Conservation (phyloP, 1,140 invertebrate species). For the Gryllus bimaculatus region DNA sequence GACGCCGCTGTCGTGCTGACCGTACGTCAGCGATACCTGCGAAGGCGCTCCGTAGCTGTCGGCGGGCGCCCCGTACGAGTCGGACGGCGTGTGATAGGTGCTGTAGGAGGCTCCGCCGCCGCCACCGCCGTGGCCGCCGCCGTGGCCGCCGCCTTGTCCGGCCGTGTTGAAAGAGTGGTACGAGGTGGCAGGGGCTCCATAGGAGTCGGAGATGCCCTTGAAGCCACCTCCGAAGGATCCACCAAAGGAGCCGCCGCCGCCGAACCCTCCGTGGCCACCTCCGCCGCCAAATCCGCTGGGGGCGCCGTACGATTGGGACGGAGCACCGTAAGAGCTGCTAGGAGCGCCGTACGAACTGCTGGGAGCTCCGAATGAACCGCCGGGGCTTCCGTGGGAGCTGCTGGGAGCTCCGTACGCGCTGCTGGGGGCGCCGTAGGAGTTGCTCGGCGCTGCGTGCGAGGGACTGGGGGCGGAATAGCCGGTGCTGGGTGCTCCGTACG, state of each 20-base stretch:
- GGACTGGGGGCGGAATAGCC: neutral
- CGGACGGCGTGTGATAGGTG: constrained; percentile 19
- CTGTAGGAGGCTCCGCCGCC: neutral
- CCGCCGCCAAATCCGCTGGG: neutral
- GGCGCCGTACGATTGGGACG: neutral
- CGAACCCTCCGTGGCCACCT: neutral
- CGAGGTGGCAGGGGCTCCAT: constrained; percentile 20
- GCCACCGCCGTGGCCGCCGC: too few species aligned
- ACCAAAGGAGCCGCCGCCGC: too few species aligned
- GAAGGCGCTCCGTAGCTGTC: constrained; percentile 7
- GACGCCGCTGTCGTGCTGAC: neutral
- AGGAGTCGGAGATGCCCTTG: constrained; percentile 20
- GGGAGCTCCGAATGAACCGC: constrained; percentile 24
- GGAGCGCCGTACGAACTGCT: constrained; percentile 14
- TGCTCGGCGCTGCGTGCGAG: neutral
- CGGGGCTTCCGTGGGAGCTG: constrained; percentile 22
- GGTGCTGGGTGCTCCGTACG: neutral
- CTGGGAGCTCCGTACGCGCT: neutral
- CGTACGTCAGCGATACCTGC: neutral
- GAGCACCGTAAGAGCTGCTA: constrained; percentile 17
- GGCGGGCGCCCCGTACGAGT: constrained; percentile 15
- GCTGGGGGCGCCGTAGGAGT: constrained; percentile 19
- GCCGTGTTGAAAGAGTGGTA: neutral
- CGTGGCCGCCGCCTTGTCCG: neutral
- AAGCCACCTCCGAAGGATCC: constrained; percentile 11